Percentiles rank a stretch among this genome's conserved stretches.
Evolutionary conservation across 2,888 invertebrate species (phyloP).

Genomic region (Cotesia congregata): DNA sequence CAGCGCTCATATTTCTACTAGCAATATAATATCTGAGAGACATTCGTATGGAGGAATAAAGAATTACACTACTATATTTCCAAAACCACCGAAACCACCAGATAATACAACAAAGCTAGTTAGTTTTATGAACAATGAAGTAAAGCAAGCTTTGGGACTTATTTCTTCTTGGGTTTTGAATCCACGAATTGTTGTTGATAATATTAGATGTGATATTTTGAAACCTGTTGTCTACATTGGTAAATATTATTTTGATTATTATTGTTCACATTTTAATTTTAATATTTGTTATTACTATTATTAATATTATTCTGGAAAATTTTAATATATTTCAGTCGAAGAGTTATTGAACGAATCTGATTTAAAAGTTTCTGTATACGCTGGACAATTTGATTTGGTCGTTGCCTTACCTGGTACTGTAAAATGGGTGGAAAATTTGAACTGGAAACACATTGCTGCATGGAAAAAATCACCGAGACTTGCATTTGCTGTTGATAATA

Average conservation of each 20-base stretch:
- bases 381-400: slow-evolving; percentile 87
- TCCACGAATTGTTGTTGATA: slow-evolving; percentile 74
- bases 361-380: slow-evolving; percentile 79
- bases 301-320: background rate
- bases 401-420: slow-evolving; percentile 85
- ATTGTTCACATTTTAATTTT: background rate
- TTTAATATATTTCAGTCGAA: slow-evolving; percentile 72
- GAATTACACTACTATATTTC: slow-evolving; percentile 55
- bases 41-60: slow-evolving; percentile 6
- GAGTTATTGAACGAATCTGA: slow-evolving; percentile 78
- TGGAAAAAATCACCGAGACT: slow-evolving; percentile 74
- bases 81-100: slow-evolving; percentile 53
- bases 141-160: slow-evolving; percentile 78
- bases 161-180: slow-evolving; percentile 75
- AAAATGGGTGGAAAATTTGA: slow-evolving; percentile 81
- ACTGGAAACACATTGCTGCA: slow-evolving; percentile 75
- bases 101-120: background rate
- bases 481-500: slow-evolving; percentile 75
- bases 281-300: no score
- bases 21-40: background rate
- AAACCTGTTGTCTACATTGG: slow-evolving; percentile 81
- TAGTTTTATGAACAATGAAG: slow-evolving; percentile 80
- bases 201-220: slow-evolving; percentile 81
- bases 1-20: background rate
- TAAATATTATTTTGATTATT: slow-evolving; percentile 56